A percentile compares a stretch with the other conserved stretches of the same genome.
These are phyloP conservation scores for Ceyx melanurus DNA, from an alignment of 2,113 vertebrate genomes.

Conservation along the genomic window DNA sequence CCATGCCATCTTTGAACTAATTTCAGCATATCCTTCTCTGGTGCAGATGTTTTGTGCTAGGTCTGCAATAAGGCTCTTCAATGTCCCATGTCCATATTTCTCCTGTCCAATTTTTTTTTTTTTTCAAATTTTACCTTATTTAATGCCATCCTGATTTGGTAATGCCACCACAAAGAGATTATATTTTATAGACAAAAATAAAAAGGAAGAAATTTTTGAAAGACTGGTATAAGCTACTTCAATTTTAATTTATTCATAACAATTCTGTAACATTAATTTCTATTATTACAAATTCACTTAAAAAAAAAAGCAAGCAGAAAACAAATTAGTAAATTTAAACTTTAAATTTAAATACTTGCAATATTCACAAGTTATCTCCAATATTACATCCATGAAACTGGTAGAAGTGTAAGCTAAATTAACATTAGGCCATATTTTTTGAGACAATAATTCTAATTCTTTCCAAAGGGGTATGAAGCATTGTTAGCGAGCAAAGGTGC, in stretches of 20 bases:
- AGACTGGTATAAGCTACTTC: not conserved
- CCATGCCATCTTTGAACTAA: not conserved
- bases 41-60: not conserved
- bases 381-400: not conserved
- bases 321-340: not conserved
- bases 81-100: not conserved
- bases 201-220: not conserved
- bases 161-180: not conserved
- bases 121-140: not conserved
- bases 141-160: not conserved
- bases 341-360: not conserved
- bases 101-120: not conserved
- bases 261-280: not conserved
- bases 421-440: not conserved
- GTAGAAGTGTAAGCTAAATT: not conserved
- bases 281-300: not conserved
- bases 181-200: not conserved
- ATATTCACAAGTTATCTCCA: not conserved
- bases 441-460: not conserved
- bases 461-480: not conserved
- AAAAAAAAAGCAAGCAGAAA: not conserved
- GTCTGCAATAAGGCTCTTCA: not conserved
- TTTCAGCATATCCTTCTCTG: not conserved
- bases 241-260: not conserved
- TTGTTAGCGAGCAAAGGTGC: not conserved